Percentiles rank a stretch among this genome's conserved stretches.
phyloP scores from a whole-genome alignment of 1,140 invertebrate species.

The Apis laboriosa region DNA sequence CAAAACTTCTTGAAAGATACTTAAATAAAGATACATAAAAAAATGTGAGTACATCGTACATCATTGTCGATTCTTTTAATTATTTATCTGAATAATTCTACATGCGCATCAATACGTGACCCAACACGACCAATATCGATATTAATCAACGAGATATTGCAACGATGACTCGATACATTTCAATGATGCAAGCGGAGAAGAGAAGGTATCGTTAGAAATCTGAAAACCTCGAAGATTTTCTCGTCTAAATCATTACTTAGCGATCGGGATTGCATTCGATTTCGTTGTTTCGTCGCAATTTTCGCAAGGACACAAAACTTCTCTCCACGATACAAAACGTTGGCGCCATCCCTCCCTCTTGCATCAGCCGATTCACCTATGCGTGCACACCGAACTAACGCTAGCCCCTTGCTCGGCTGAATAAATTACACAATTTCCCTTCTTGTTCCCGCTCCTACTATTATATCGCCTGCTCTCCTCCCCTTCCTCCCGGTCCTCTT shows the following conservation, averaged over 20 bases:
- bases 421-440: slow-evolving; percentile 70
- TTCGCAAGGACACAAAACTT: slow-evolving; percentile 29
- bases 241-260: neutral
- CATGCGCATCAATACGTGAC: neutral
- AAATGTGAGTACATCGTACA: neutral
- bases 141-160: neutral
- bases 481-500: neutral
- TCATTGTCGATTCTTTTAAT: neutral
- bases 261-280: neutral
- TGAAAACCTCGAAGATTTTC: neutral
- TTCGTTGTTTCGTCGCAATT: slow-evolving; percentile 31
- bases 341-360: slow-evolving; percentile 22
- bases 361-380: slow-evolving; percentile 37
- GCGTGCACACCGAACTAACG: slow-evolving; percentile 7
- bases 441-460: slow-evolving; percentile 31
- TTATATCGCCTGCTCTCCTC: neutral
- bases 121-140: neutral
- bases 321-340: slow-evolving; percentile 26
- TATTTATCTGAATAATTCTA: neutral
- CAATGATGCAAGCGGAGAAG: neutral
- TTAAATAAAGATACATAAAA: neutral
- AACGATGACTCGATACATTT: neutral
- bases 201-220: neutral
- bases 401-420: slow-evolving; percentile 41
- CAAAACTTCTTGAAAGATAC: neutral